Base-by-base conservation (phyloP, 2,113 vertebrate genomes). In the Balaeniceps rex region DNA sequence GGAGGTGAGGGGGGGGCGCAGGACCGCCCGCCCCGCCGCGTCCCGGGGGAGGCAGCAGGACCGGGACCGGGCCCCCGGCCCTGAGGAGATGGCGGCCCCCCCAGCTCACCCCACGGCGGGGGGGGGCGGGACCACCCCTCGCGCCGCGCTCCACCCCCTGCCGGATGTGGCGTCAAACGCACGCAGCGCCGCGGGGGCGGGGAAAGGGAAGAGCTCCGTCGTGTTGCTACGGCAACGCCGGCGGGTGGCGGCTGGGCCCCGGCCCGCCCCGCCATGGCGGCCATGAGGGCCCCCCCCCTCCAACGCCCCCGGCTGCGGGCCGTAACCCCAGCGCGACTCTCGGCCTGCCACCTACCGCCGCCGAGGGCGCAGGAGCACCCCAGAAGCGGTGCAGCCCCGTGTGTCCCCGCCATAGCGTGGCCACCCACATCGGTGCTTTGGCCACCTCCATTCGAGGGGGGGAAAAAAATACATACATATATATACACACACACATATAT, bases 161-260 rank as follows among this genome's bases (percentile, higher is more conserved):
- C 36, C 95, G 97, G 96, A 96, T 14, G n/a, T 94, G 76, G 7
- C 88, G 52, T 82, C 75, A 78, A 9, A 15, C 57, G 61, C 42
- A 57, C 8, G 11, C 22, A 0, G 0, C 11, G 3, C 0, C 2
- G 1, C 0, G 2, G 2, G 4, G 24, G 22, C 42, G 44, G 26
- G 47, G 1, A 4, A 1, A 5, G 1, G 7, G 6, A 9, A 9
- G 23, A 1, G 26, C 14, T 0, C 21, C 8, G 2, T 1, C 7
- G 3, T 3, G 83, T 83, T 79, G 21, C 81, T 58, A 13, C 2
- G 42, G 82, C 51, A 80, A 90, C 93, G 5, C 0, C 6, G 1
- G 3, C 4, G 0, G 0, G 3, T 0, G 6, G 14, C 1, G 4
- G 4, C 0, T 0, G 0, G 11, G 23, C 14, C 18, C 10, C 5